phyloP scores from a whole-genome alignment of 2,797 vertebrate genomes.

The Bradypodion pumilum region DNA sequence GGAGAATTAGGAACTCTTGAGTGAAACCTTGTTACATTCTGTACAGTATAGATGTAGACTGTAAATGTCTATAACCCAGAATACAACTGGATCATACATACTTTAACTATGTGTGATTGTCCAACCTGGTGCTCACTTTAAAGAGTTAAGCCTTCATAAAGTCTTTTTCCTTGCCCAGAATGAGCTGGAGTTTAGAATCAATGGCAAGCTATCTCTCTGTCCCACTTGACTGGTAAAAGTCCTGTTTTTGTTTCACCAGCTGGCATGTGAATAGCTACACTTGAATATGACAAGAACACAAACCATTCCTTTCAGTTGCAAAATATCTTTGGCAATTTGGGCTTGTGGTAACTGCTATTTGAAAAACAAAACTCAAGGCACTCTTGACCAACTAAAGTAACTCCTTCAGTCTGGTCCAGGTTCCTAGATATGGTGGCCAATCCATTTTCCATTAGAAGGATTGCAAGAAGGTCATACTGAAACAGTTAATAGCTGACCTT shows the following conservation, averaged over 20 bases:
- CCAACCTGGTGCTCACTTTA: not conserved
- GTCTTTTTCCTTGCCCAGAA: too few relatives aligned
- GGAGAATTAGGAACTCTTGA: not conserved
- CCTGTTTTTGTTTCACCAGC: not conserved
- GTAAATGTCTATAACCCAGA: too few relatives aligned
- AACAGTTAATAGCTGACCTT: slow-evolving; percentile 1
- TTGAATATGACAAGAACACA: not conserved
- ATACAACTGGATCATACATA: too few relatives aligned
- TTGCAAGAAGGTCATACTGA: not conserved
- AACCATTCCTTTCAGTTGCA: not conserved
- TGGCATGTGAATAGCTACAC: not conserved
- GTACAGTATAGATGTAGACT: not conserved
- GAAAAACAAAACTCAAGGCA: not conserved
- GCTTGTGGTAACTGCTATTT: not conserved
- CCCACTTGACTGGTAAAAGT: not conserved
- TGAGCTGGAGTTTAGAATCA: not conserved
- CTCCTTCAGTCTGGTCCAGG: not conserved
- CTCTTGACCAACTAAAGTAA: not conserved
- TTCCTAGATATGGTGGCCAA: not conserved
- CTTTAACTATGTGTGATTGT: not conserved
- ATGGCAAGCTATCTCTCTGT: not conserved
- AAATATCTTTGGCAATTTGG: not conserved
- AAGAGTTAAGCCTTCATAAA: not conserved
- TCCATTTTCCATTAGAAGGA: not conserved
- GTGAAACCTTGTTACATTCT: not conserved